Conservation (phyloP, 2,888 invertebrate genomes). For the Elegia similella region DNA sequence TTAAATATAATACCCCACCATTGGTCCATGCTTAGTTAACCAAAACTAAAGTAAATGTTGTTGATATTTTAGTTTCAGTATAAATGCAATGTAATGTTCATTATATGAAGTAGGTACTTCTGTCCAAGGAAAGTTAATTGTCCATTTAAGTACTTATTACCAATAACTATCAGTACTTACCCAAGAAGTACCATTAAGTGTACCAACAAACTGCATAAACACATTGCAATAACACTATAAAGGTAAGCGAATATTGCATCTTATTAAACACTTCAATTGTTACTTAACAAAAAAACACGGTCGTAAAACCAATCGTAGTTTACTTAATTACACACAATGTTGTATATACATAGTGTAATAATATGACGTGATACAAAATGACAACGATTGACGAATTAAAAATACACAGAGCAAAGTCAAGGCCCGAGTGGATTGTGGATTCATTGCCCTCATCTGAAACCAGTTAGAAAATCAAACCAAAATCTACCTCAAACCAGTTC, state of each 20-base stretch:
- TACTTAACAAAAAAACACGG: not conserved
- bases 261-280: conserved; percentile 1
- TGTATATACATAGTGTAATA: conserved; percentile 4
- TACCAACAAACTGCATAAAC: not conserved
- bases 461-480: conserved; percentile 33
- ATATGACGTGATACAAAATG: conserved; percentile 28
- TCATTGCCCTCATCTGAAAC: conserved; percentile 36
- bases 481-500: conserved; percentile 40
- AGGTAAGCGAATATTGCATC: conserved; percentile 1
- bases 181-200: not conserved
- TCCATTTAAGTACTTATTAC: not conserved
- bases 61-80: not conserved
- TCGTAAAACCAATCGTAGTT: not conserved
- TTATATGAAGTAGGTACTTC: not conserved
- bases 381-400: conserved; percentile 52
- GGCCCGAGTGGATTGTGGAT: conserved; percentile 43
- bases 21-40: too few relatives aligned
- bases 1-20: too few relatives aligned
- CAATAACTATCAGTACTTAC: not conserved
- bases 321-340: not conserved
- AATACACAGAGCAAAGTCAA: conserved; percentile 60
- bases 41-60: too few relatives aligned
- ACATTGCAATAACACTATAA: conserved; percentile 2
- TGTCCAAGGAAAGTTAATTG: conserved; percentile 4
- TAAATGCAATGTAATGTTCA: not conserved